Evolutionary conservation across 1,140 invertebrate genomes (phyloP), one percentile per base, ranked within the genome.

Genomic region (Hylyphantes graminicola): DNA sequence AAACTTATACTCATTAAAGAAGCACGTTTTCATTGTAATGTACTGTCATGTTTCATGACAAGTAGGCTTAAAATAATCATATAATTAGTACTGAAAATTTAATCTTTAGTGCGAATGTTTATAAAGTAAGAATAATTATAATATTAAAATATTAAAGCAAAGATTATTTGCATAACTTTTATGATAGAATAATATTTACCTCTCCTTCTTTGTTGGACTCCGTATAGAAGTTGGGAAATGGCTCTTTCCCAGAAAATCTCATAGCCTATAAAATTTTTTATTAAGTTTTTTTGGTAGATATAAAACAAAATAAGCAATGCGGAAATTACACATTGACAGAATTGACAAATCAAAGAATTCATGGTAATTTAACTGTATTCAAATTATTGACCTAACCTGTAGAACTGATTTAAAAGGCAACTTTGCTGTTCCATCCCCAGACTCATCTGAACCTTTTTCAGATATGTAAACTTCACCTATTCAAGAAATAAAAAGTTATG

Each of bases 361-460:
- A 54, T 53, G 53, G 51, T 15, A 73, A 61, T 61, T 13, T 35
- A 73, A 73, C 19, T 11, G 50, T 48, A 59, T 51, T 35, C 48
- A 13, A 50, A 35, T 10, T 35, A n/a, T 59, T 65, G 15, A 79
- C n/a, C 35, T 19, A 55, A 88, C 87, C 90, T 93, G 93, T 17
- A 98, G 87, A 76, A 99, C 93, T 10, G 96, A 97, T 91, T 99
- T 98, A 86, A 96, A 97, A 0, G 98, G 98, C 53, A 95, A 96
- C 13, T 89, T 90, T 89, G 95, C 92, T 13, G 93, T 92, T 9
- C 98, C 98, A 93, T 97, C 93, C 13, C 97, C 98, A 77, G 89
- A 91, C 85, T 95, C 93, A 90, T 98, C 97, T 87, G 89, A 93
- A 12, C 96, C 96, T 88, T 89, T 90, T 88, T 98, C 97, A 0